phyloP scores from a whole-genome alignment of 1,140 invertebrate species.

The Drosophila grimshawi region DNA sequence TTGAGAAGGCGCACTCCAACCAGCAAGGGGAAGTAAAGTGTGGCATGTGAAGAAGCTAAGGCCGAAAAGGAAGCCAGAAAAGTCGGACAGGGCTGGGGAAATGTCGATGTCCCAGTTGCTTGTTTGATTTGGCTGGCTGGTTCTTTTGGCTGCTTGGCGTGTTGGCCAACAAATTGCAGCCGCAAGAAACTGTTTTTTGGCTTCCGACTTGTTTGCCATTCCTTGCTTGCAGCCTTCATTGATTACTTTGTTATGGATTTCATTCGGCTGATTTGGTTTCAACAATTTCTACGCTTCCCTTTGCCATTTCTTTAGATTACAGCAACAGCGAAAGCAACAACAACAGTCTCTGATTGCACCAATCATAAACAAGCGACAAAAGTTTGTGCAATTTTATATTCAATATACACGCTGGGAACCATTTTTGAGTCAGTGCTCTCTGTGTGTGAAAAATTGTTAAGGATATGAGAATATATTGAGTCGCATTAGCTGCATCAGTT shows the following conservation, averaged over 20 bases:
- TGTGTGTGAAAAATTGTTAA: background rate
- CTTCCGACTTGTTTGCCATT: conserved; percentile 66
- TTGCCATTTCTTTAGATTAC: conserved; percentile 8
- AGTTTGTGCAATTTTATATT: conserved; percentile 63
- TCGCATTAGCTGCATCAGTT: conserved; percentile 15
- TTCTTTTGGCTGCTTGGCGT: conserved; percentile 65
- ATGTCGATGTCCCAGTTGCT: conserved; percentile 39
- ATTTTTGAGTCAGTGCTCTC: background rate
- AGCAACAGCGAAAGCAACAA: conserved; percentile 37
- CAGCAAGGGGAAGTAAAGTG: conserved; percentile 4
- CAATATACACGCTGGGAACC: conserved; percentile 37
- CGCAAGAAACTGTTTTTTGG: conserved; percentile 74
- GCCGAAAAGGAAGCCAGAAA: conserved; percentile 44
- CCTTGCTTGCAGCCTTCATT: conserved; percentile 62
- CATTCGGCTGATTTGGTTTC: conserved; percentile 51
- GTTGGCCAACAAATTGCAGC: conserved; percentile 78
- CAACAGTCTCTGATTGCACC: conserved; percentile 58
- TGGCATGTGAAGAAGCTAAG: conserved; percentile 1
- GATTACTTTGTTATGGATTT: conserved; percentile 81
- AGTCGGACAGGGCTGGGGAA: conserved; percentile 39
- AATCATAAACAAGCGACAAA: conserved; percentile 62
- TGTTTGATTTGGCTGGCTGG: conserved; percentile 63
- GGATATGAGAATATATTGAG: conserved; percentile 1
- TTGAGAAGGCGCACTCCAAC: conserved; percentile 26
- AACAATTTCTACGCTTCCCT: conserved; percentile 34